Base-by-base conservation (phyloP, 2,797 vertebrate genomes). In the Anguilla anguilla region DNA sequence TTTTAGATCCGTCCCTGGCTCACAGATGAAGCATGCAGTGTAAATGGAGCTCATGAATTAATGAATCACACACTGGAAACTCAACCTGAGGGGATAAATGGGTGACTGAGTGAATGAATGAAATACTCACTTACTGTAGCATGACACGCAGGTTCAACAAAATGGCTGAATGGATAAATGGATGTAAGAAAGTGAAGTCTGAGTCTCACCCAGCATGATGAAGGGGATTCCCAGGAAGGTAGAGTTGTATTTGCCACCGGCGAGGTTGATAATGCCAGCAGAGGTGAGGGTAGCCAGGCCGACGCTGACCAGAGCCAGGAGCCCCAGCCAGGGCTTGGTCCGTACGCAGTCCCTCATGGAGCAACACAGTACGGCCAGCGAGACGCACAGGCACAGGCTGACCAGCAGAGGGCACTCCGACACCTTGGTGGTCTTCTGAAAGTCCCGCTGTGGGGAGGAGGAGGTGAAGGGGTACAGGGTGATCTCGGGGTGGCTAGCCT, bases 311-410 rank as follows among this genome's bases (percentile, higher is more conserved):
- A 99, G 93, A 49, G 98, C 98, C 85, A 99, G 96, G 49, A 99
- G 96, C 84, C 99, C 99, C 91, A 99, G 94, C 98, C 98, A 99
- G 89, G 99, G 99, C 92, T 99, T 99, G 93, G 98, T 99, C 92
- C 99, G 97, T 90, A 99, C 98, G 86, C 98, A 99, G 95, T 99
- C 99, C 95, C 98, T 97, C 99, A 99, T 99, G 86, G 98, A 99
- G 95, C 98, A 99, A 95, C 98, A 99, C 89, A 99, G 96, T 92
- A 99, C 95, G 55, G 97, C 98, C 94, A 99, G 94, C 57, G 97
- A 96, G 55, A 98, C 93, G 86, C 99, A 98, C 89, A 97, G 95
- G 67, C 97, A 97, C 95, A 99, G 91, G 93, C 98, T 97, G 89
- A 97, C 98, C 94, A 99, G 94, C 94, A 99, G 95, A 89, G 99